Evolutionary conservation across 2,797 vertebrate species (phyloP), one percentile per base, ranked within the genome.

Genomic region (Numenius phaeopus): DNA sequence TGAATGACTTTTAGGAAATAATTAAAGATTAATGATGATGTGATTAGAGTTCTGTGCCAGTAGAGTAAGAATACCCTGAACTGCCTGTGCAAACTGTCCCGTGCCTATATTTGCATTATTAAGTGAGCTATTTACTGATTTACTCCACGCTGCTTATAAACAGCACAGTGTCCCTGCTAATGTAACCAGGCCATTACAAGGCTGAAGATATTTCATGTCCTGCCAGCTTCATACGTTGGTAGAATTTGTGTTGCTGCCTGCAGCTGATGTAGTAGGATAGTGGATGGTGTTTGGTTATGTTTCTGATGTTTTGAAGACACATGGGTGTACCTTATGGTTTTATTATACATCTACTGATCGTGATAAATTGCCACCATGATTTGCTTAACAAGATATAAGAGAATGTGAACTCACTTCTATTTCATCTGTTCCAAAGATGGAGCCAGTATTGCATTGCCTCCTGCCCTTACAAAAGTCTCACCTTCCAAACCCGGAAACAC

Each of bases 111-210:
- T 37, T 47, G 10, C 8, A 5, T 61, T 57, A 15, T 65, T 42
- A 42, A 62, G 30, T 26, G 32, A 70, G 14, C n/a, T 75, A 10
- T 58, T 52, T 34, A 32, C 21, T 46, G 26, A 17, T 78, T 65
- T 52, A 40, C 20, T 83, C 3, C 1, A 8, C 26, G 26, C 42
- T 71, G 52, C 11, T 55, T 30, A 5, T 0, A 24, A 57, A 40
- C 3, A 4, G 13, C 19, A 29, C 3, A 12, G 14, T 24, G 14
- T 46, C 32, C 12, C 27, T 59, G 34, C 24, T 58, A 13, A 21
- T 14, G 44, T 49, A 44, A 14, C 49, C 0, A 0, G 32, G 12
- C 8, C 21, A 2, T 17, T 14, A 76, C 5, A 23, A 16, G 54
- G 32, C 55, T 73, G 21, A 21, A 46, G 20, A 14, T 23, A 9